phyloP scores from a whole-genome alignment of 2,888 invertebrate genomes.

The Idaea aversata region DNA sequence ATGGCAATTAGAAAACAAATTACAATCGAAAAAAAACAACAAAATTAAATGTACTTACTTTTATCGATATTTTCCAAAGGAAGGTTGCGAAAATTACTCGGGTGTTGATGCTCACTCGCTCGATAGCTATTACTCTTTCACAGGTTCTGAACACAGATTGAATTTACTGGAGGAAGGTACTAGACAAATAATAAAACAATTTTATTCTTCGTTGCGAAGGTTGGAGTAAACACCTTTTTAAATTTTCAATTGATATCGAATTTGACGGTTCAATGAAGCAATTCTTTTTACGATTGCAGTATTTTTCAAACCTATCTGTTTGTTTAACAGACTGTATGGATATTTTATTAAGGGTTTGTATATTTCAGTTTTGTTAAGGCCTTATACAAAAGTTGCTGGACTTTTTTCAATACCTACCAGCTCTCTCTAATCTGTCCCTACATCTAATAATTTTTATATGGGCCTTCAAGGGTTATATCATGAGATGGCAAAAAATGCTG shows the following conservation, averaged over 20 bases:
- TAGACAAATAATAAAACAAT: constrained; percentile 23
- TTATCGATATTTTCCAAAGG: constrained; percentile 40
- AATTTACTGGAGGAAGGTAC: constrained; percentile 29
- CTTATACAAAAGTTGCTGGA: background rate
- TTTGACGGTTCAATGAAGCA: background rate
- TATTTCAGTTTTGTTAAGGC: background rate
- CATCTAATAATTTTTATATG: no score
- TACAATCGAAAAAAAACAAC: background rate
- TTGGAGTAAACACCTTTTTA: background rate
- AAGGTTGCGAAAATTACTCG: constrained; percentile 47
- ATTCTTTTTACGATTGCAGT: background rate
- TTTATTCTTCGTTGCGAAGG: constrained; percentile 4
- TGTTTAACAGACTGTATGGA: no score
- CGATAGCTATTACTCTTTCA: constrained; percentile 55
- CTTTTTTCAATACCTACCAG: background rate
- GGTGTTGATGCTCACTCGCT: constrained; percentile 43
- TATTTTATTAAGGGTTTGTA: no score
- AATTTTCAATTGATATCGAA: background rate
- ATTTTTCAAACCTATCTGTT: no score
- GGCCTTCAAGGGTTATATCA: no score
- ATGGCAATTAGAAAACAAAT: background rate
- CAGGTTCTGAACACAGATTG: constrained; percentile 50
- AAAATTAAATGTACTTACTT: background rate
- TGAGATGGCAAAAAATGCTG: no score
- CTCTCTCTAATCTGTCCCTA: background rate